Evolutionary conservation across 2,888 invertebrate species (phyloP).

Genomic region (Acronicta leporina): DNA sequence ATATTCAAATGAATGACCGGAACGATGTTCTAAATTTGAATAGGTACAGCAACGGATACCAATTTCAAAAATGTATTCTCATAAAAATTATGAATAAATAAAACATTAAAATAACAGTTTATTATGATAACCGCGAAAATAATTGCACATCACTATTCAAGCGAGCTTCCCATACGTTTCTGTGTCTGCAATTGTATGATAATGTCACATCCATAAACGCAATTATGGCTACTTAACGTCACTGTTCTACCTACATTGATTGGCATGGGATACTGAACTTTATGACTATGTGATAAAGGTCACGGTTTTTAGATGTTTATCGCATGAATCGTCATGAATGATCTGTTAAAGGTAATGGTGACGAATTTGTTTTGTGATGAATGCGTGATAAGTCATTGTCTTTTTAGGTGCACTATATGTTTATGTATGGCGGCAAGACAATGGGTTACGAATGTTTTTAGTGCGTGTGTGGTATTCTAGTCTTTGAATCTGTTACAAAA

Average conservation of each 20-base stretch:
- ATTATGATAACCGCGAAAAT: conserved; percentile 20
- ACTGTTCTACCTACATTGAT: conserved; percentile 51
- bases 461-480: conserved; percentile 4
- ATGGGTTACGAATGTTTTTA: conserved; percentile 19
- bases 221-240: conserved; percentile 81
- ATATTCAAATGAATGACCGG: conserved; percentile 12
- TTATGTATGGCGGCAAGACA: conserved; percentile 29
- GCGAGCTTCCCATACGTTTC: conserved; percentile 54
- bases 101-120: conserved; percentile 36
- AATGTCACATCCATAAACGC: conserved; percentile 79
- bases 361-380: conserved; percentile 53
- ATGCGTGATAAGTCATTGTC: conserved; percentile 50
- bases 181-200: conserved; percentile 83
- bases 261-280: conserved; percentile 45
- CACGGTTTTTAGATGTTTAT: conserved; percentile 31
- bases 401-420: conserved; percentile 49
- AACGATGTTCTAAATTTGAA: conserved; percentile 28
- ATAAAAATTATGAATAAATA: conserved; percentile 37
- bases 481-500: background rate
- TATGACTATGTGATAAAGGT: conserved; percentile 43
- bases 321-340: conserved; percentile 48
- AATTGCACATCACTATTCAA: conserved; percentile 58
- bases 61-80: conserved; percentile 33
- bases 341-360: conserved; percentile 46
- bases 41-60: conserved; percentile 13